Evolutionary conservation across 2,113 vertebrate species (phyloP).

Genomic region (Lucifuga dentata): DNA sequence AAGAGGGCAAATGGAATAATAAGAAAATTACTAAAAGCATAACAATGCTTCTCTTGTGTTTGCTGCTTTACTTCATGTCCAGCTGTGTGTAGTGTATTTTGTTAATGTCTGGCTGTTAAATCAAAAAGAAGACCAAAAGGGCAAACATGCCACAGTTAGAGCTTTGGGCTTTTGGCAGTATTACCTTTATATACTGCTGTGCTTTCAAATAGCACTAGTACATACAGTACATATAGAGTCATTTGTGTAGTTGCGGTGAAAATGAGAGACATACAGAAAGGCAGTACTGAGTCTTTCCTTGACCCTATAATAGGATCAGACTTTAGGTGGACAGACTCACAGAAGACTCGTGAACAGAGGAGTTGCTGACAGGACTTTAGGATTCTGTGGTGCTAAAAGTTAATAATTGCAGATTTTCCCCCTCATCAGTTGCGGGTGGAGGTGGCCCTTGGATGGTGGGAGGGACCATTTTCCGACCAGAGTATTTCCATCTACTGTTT

Average conservation of each 20-base stretch:
- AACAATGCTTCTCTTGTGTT: slow-evolving; percentile 21
- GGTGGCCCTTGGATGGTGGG: slow-evolving; percentile 58
- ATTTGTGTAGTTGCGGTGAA: slow-evolving; percentile 7
- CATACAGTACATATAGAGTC: too few species aligned
- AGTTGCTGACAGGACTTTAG: slow-evolving; percentile 31
- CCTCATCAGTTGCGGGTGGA: neutral
- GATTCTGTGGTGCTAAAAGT: slow-evolving; percentile 23
- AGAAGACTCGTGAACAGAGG: slow-evolving; percentile 19
- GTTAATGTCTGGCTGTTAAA: slow-evolving; percentile 36
- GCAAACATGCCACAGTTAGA: slow-evolving; percentile 44
- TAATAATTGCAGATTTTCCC: neutral
- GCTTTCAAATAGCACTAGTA: too few species aligned
- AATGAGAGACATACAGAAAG: slow-evolving; percentile 1
- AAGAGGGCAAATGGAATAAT: slow-evolving; percentile 26
- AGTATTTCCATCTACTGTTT: slow-evolving; percentile 74
- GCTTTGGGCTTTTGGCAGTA: slow-evolving; percentile 1
- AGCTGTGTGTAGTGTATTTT: slow-evolving; percentile 33
- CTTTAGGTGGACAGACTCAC: slow-evolving; percentile 3
- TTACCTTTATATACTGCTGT: too few species aligned
- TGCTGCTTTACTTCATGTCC: slow-evolving; percentile 14
- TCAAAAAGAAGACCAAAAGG: slow-evolving; percentile 32
- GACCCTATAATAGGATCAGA: neutral
- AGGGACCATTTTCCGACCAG: slow-evolving; percentile 73
- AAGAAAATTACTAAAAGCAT: slow-evolving; percentile 27
- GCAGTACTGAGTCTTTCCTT: neutral